Base-by-base conservation (phyloP, 2,113 vertebrate genomes). In the Scomber colias region DNA sequence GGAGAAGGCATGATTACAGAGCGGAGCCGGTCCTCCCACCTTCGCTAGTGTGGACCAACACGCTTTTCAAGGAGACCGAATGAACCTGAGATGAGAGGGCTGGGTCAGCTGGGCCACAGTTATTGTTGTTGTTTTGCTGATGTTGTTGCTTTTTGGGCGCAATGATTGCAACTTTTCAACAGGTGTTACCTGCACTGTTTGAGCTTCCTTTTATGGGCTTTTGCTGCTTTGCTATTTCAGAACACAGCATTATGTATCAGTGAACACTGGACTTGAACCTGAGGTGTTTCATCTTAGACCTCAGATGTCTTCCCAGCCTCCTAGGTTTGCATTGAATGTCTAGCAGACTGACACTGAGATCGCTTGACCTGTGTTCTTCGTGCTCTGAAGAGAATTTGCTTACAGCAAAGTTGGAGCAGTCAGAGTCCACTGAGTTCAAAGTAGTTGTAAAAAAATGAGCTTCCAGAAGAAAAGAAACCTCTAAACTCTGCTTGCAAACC, bases 1-100 rank as follows among this genome's bases (percentile, higher is more conserved):
- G 68, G 68, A 57, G 75, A 50, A 69, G 68, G 8, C 45, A 55
- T 91, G 85, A 94, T 93, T 92, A 93, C 86, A 93, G 92, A 90
- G 84, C 57, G 35, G 61, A 44, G 68, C 45, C 0, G 19, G 53
- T 57, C 51, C 79, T 64, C 75, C 75, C 71, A 19, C 76, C 66
- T 63, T 71, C 53, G 21, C 67, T 46, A 65, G 79, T 84, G 13
- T 17, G 87, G 77, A 48, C 71, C 77, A 11, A 87, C 76, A 80
- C 17, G 75, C 73, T 67, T 62, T 71, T 70, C 46, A 53, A 68
- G 73, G 49, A 51, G 71, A 2, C 78, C 21, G 19, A 71, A 40
- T 5, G 59, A 55, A 60, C 46, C 30, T 0, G 30, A 80, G 79
- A 89, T 87, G 83, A 92, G 81, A 87, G 75, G 69, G 76, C 64